phyloP scores from a whole-genome alignment of 1,140 invertebrate species.

The Brachionus rotundiformis region DNA sequence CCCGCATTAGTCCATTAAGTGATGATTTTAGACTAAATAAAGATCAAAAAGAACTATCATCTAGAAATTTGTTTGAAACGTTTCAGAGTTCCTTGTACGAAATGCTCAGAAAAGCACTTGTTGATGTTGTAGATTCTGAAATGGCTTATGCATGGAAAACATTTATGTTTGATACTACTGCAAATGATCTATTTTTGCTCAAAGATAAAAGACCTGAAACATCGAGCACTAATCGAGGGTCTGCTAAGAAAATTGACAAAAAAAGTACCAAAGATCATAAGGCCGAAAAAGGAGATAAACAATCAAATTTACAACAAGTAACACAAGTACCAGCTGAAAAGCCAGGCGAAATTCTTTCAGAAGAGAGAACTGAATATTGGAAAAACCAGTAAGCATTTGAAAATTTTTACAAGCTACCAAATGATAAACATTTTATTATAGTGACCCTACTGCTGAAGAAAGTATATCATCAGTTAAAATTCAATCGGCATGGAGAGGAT shows the following conservation, averaged over 20 bases:
- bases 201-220: constrained; percentile 58
- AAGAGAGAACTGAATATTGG: constrained; percentile 47
- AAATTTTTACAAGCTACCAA: neutral
- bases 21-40: neutral
- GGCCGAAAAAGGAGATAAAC: neutral
- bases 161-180: constrained; percentile 60
- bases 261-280: constrained; percentile 53
- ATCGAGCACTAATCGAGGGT: constrained; percentile 57
- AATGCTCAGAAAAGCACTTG: constrained; percentile 56
- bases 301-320: neutral
- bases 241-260: constrained; percentile 56
- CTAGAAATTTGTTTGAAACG: constrained; percentile 53
- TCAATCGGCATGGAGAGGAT: constrained; percentile 59
- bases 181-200: constrained; percentile 58
- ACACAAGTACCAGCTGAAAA: neutral
- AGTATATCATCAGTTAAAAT: constrained; percentile 60
- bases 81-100: constrained; percentile 61
- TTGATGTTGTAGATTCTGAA: constrained; percentile 58
- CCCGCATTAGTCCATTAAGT: constrained; percentile 20
- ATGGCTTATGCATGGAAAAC: constrained; percentile 61
- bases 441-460: constrained; percentile 59
- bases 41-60: neutral
- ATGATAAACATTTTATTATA: constrained; percentile 40
- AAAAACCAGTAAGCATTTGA: constrained; percentile 38
- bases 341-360: neutral